A percentile compares a stretch with the other conserved stretches of the same genome.
These are phyloP conservation scores for Rousettus madagascariensis DNA, from an alignment of 2,797 vertebrate species.

Conservation along the genomic window DNA sequence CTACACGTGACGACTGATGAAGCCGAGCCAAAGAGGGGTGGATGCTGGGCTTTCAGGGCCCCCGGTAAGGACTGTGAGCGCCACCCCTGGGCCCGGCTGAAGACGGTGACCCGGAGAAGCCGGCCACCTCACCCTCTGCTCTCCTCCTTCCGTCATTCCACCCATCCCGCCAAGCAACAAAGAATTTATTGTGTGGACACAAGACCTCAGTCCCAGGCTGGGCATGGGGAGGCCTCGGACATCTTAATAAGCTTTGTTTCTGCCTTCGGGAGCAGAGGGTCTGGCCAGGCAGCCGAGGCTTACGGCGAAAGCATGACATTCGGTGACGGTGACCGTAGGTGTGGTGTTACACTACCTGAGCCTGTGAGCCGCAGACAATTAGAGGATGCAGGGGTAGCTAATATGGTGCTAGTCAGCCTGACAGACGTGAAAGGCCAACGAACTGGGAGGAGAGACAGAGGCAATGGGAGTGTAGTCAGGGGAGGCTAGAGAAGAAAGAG, in stretches of 20 bases:
- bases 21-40: not conserved
- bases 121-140: not conserved
- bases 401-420: not conserved
- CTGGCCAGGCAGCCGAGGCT: not conserved
- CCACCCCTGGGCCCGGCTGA: not conserved
- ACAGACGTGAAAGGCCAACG: not conserved
- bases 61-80: not conserved
- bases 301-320: not conserved
- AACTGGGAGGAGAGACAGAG: not conserved
- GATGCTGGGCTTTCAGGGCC: not conserved
- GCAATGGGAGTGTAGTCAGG: rapidly evolving
- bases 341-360: not conserved
- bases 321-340: too few species aligned
- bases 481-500: not conserved
- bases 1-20: not conserved
- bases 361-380: not conserved
- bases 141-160: not conserved
- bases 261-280: not conserved
- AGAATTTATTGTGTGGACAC: not conserved
- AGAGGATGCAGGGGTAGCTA: not conserved
- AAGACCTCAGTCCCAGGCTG: not conserved
- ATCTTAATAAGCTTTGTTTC: not conserved
- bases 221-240: rapidly evolving
- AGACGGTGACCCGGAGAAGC: not conserved
- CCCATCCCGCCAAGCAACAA: not conserved